Conservation (phyloP, 64 coral and sea anemone genomes). For the Montipora sp. region DNA sequence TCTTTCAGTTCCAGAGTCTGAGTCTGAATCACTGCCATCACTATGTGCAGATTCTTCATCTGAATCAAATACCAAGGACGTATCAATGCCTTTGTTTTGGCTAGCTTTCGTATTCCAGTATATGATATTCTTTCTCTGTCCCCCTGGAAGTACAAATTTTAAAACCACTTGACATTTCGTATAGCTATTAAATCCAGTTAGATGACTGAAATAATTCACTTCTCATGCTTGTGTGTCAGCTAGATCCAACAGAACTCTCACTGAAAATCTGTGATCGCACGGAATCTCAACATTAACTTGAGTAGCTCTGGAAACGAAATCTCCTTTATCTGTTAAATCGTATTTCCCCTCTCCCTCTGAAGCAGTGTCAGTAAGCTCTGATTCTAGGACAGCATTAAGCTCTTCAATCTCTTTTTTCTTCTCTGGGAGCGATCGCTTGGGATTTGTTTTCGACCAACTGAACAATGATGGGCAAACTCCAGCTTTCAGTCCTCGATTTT, state of each 20-base stretch:
- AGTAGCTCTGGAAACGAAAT: slow-evolving; percentile 28
- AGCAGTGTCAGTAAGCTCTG: slow-evolving; percentile 5
- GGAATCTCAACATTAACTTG: slow-evolving; percentile 17
- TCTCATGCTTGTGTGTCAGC: slow-evolving; percentile 24
- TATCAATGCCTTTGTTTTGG: slow-evolving; percentile 52
- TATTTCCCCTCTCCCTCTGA: slow-evolving; percentile 42
- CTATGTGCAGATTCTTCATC: slow-evolving; percentile 23
- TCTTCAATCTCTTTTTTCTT: slow-evolving; percentile 45
- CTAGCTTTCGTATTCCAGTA: slow-evolving; percentile 72
- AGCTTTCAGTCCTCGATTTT: background rate
- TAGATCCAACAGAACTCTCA: slow-evolving; percentile 31
- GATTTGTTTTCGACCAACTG: slow-evolving; percentile 36
- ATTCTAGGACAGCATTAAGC: slow-evolving; percentile 17
- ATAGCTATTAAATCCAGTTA: slow-evolving; percentile 64
- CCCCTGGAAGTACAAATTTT: slow-evolving; percentile 53
- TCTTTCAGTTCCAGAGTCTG: slow-evolving; percentile 11
- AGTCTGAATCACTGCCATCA: background rate
- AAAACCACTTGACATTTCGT: slow-evolving; percentile 57
- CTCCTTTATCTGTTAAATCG: slow-evolving; percentile 11
- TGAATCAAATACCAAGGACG: slow-evolving; percentile 48
- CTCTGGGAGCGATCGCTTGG: background rate
- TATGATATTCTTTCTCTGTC: slow-evolving; percentile 55
- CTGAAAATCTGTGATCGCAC: slow-evolving; percentile 27
- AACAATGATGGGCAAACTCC: slow-evolving; percentile 46
- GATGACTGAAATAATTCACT: slow-evolving; percentile 63